Base-by-base conservation (phyloP, 2,113 vertebrate species). In the Malurus melanocephalus region DNA sequence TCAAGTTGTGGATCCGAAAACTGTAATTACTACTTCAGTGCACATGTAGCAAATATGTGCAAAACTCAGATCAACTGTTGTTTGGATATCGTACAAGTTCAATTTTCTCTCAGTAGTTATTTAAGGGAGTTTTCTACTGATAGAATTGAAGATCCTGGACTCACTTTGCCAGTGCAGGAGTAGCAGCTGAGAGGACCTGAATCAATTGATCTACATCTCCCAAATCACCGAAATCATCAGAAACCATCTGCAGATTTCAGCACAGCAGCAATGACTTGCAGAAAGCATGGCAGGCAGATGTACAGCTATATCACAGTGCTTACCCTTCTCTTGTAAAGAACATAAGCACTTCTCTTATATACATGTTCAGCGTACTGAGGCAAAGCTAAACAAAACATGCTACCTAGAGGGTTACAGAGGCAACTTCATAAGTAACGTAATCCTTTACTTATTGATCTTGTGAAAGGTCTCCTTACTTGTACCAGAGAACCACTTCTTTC, bases 321-420 rank as follows among this genome's bases (percentile, higher is more conserved):
- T 59, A 23, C 6, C 16, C 28, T 53, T 22, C 38, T n/a, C 45
- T 30, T 24, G 40, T 0, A 27, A 20, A 62, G 11, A 85, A 32
- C 43, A 19, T 1, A 9, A 61, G 18, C 23, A 27, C 21, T 57
- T 49, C 38, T 32, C 32, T 28, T 27, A 3, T 1, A 7, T 0
- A 48, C 32, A 9, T 3, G 4, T 23, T 28, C 18, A 43, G 11
- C 1, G 6, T 6, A 59, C 9, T 15, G 16, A 62, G 23, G n/a
- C 28, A 83, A 73, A 86, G 17, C 33, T 33, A 66, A 80, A 78
- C 10, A 38, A n/a, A 64, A 32, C 7, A 32, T 5, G 0, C 33
- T 49, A 49, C 7, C 13, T 13, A 46, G 16, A 43, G 8, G 16
- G 16, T 0, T 67, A n/a, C 57, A 60, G 30, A 71, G 10, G 4